These are phyloP conservation scores for Pterobdella sp. DNA, from an alignment of 2,888 invertebrate genomes.

Conservation along the genomic window DNA sequence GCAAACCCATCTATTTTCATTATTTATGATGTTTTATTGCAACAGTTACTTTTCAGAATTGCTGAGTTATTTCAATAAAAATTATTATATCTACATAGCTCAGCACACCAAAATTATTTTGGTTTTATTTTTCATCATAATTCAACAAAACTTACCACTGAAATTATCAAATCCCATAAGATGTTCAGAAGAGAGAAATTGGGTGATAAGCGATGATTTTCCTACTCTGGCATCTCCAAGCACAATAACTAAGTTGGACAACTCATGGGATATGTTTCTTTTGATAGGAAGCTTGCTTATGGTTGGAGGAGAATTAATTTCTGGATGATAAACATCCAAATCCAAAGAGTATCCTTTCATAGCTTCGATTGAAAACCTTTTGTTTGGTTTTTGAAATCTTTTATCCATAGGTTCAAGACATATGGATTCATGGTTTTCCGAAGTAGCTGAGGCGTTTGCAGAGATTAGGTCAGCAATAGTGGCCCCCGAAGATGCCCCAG, in stretches of 20 bases:
- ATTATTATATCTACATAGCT: too few species aligned
- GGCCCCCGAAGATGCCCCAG: not conserved
- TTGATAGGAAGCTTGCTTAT: not conserved
- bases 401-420: not conserved
- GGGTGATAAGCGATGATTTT: slow-evolving; percentile 30
- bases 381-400: not conserved
- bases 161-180: slow-evolving; percentile 29
- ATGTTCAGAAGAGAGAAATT: slow-evolving; percentile 34
- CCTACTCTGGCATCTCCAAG: slow-evolving; percentile 31
- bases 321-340: not conserved
- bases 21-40: too few species aligned
- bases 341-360: slow-evolving; percentile 7
- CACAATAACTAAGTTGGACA: slow-evolving; percentile 22
- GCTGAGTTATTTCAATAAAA: too few species aligned
- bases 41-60: too few species aligned
- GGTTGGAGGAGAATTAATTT: not conserved
- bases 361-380: slow-evolving; percentile 17
- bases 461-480: slow-evolving; percentile 26
- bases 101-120: too few species aligned
- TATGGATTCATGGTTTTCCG: slow-evolving; percentile 14
- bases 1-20: too few species aligned
- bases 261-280: slow-evolving; percentile 24
- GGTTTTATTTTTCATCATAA: too few species aligned
- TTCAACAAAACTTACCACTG: slow-evolving; percentile 23
- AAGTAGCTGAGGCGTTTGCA: slow-evolving; percentile 21